Base-by-base conservation (phyloP, 1,140 invertebrate genomes). In the Nixonia krombeini region DNA sequence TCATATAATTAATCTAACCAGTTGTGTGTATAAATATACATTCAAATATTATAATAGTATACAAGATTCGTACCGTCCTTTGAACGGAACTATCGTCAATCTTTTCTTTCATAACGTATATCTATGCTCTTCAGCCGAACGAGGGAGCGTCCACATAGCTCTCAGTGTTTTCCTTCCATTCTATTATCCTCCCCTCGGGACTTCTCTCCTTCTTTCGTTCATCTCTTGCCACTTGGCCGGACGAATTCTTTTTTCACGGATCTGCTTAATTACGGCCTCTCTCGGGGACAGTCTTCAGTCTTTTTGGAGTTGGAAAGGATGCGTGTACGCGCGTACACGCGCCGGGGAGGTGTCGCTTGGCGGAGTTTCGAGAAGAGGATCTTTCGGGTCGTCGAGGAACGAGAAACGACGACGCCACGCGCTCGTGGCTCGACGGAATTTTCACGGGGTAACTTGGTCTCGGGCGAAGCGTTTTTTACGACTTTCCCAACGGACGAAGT, bases 1-100 rank as follows among this genome's bases (percentile, higher is more conserved):
- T 82, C 74, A 73, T 77, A 74, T 82, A 82, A 77, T 82, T 84
- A 81, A 76, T 79, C 76, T 79, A 80, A 81, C 75, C 77, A 78
- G 79, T 78, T 74, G 78, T n/a, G n/a, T n/a, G n/a, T 84, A 83
- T 84, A 85, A 82, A 85, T 82, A 85, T 84, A 82, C 77, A 82
- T 81, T 83, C 76, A 79, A 84, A 83, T 84, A 83, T 82, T 77
- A 75, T 79, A 80, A 84, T 82, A 80, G 79, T 83, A 84, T 84
- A 83, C 81, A 81, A 82, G 79, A 80, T 73, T 80, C 66, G 72
- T 79, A 73, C 71, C 70, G 62, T 67, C 47, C 45, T 66, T 65
- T 38, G 52, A 51, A 65, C 63, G 64, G 50, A 55, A 63, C 67
- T 62, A 76, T 70, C 70, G 59, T 74, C 68, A 69, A 70, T 55